Percentiles rank a stretch among this genome's conserved stretches.
These are phyloP conservation scores for Todiramphus chloris DNA, from an alignment of 2,113 vertebrate species.

Conservation along the genomic window DNA sequence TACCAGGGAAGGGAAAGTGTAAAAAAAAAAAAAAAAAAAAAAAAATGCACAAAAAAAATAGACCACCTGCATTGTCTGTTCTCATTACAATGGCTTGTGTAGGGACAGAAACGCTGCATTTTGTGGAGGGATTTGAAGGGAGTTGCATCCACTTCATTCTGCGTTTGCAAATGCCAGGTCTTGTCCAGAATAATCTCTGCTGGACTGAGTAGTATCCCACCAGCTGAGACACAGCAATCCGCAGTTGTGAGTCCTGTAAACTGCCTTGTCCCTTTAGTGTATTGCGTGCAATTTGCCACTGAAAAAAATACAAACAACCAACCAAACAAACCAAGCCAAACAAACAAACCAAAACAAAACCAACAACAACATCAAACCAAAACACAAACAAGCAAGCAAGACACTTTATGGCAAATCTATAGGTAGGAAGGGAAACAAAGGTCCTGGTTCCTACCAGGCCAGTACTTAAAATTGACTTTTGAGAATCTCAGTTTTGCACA, in stretches of 20 bases:
- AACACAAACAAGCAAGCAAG: too few species aligned
- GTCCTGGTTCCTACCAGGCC: background rate
- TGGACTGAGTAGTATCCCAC: background rate
- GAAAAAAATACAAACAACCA: too few species aligned
- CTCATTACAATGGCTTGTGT: fast-evolving
- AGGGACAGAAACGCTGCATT: background rate
- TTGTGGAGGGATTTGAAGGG: background rate
- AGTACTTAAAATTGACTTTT: background rate
- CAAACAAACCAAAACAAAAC: too few species aligned
- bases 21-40: background rate
- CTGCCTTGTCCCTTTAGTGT: background rate
- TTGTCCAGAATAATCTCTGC: background rate
- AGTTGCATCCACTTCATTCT: background rate
- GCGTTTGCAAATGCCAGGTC: background rate
- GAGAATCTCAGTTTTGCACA: background rate
- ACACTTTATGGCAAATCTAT: background rate
- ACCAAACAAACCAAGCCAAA: too few species aligned
- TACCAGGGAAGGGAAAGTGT: background rate
- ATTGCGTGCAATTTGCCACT: background rate
- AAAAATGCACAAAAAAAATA: too few species aligned
- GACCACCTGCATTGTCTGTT: background rate
- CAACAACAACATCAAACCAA: too few species aligned
- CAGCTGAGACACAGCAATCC: background rate
- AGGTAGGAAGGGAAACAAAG: background rate
- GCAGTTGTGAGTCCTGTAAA: background rate